Evolutionary conservation across 1,140 invertebrate genomes (phyloP), one percentile per base, ranked within the genome.

Genomic region (Polyergus mexicanus): DNA sequence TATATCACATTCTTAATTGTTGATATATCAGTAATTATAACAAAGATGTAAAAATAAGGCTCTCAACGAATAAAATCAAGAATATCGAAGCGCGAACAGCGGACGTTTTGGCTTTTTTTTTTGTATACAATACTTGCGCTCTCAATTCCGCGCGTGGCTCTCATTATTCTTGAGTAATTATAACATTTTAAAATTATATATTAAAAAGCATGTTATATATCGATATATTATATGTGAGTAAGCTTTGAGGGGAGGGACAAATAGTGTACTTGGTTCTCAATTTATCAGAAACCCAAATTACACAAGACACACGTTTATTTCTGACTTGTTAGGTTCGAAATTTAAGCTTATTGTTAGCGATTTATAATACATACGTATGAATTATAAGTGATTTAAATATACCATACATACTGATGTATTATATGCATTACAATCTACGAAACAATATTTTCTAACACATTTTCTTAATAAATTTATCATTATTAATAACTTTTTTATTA

Each of bases 251-350:
- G 32, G 3, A 3, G 32, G 32, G 13, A 35, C 44, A 81, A 72
- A 60, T 38, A 60, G 19, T 71, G 16, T 44, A 44, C 78, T 44
- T 35, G 51, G 22, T 58, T 72, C 66, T 56, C 51, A 25, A 28
- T 25, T 81, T 16, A 32, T 25, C 25, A 22, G 65, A 76, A 56
- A 78, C 47, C 28, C 8, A 71, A 54, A 56, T 85, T 77, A 22
- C 11, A 77, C 25, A 22, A 60, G 63, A 84, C 38, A 44, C 63
- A 35, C 68, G 25, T 66, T 3, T 8, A 56, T 38, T 32, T 58
- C 38, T 11, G 1, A 28, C 25, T 28, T n/a, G n/a, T n/a, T 28
- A 28, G 25, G 0, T 28, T 28, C 47, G 16, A 72, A 81, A 71
- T 54, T 58, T n/a, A 8, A 56, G 25, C 19, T 81, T 81, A n/a